Evolutionary conservation across 2,113 vertebrate genomes (phyloP).

Genomic region (Hippocampus guttulatus): DNA sequence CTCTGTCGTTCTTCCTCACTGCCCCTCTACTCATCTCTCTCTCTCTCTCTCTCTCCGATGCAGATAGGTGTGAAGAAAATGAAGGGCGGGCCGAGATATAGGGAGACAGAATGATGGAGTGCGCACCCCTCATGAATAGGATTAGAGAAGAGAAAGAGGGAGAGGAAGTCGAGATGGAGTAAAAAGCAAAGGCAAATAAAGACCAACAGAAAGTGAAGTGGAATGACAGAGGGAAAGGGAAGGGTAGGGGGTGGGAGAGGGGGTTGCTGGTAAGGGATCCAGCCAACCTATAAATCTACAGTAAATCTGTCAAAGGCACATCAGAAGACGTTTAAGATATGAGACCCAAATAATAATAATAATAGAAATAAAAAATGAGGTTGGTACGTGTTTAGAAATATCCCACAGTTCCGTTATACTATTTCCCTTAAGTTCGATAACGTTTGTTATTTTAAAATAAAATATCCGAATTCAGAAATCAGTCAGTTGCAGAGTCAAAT

Average conservation of each 20-base stretch:
- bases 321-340: constrained; percentile 6
- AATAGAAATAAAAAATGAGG: not conserved
- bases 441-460: too few species aligned
- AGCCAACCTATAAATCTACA: constrained; percentile 37
- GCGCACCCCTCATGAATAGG: constrained; percentile 61
- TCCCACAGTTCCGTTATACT: not conserved
- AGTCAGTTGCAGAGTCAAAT: not conserved
- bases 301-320: constrained; percentile 35
- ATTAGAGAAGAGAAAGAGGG: constrained; percentile 55
- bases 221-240: constrained; percentile 30
- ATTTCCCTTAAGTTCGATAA: too few species aligned
- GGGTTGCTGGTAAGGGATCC: not conserved
- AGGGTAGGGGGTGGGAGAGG: not conserved
- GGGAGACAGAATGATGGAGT: constrained; percentile 69
- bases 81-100: constrained; percentile 66
- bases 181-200: constrained; percentile 62
- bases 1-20: constrained; percentile 2
- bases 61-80: constrained; percentile 62
- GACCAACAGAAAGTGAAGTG: constrained; percentile 47
- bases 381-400: not conserved
- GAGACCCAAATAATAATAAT: constrained; percentile 13
- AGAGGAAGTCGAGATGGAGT: constrained; percentile 53
- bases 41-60: constrained; percentile 26
- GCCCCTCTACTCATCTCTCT: constrained; percentile 26
- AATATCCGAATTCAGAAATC: not conserved